Conservation (phyloP, 2,113 vertebrate genomes). For the Dryoscopus gambensis region DNA sequence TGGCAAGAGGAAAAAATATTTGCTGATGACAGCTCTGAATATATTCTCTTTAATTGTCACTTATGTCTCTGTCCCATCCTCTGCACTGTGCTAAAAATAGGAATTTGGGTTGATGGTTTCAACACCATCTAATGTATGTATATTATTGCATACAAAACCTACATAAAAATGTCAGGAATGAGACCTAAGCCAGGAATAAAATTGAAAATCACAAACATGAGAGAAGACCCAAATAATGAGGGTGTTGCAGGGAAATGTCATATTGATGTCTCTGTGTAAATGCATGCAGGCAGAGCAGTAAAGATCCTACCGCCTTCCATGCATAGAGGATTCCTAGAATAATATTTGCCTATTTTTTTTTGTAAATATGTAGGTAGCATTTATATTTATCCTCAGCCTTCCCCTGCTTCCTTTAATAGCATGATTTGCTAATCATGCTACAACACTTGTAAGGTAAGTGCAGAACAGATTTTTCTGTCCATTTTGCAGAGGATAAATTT, state of each 20-base stretch:
- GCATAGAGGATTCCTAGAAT: background rate
- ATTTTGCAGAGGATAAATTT: conserved; percentile 21
- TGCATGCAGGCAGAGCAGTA: background rate
- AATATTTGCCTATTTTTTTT: background rate
- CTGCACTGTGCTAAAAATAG: conserved; percentile 46
- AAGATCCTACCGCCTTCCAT: background rate
- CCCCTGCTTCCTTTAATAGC: background rate
- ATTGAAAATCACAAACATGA: conserved; percentile 35
- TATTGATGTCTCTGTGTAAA: conserved; percentile 18
- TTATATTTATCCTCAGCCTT: conserved; percentile 19
- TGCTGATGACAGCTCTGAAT: conserved; percentile 44
- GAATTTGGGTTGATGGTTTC: conserved; percentile 24
- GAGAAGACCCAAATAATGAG: conserved; percentile 45
- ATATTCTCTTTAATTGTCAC: conserved; percentile 60
- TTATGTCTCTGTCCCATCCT: conserved; percentile 45
- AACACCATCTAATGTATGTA: conserved; percentile 34
- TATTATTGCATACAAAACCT: background rate
- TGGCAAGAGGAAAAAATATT: conserved; percentile 46
- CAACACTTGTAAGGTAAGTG: conserved; percentile 28
- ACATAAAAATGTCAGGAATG: conserved; percentile 33
- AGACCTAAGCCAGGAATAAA: conserved; percentile 32
- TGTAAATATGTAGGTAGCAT: background rate
- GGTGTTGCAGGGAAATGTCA: background rate
- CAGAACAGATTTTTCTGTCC: conserved; percentile 26
- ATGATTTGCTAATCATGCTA: background rate